Evolutionary conservation across 2,113 vertebrate species (phyloP).

Genomic region (Balaeniceps rex): DNA sequence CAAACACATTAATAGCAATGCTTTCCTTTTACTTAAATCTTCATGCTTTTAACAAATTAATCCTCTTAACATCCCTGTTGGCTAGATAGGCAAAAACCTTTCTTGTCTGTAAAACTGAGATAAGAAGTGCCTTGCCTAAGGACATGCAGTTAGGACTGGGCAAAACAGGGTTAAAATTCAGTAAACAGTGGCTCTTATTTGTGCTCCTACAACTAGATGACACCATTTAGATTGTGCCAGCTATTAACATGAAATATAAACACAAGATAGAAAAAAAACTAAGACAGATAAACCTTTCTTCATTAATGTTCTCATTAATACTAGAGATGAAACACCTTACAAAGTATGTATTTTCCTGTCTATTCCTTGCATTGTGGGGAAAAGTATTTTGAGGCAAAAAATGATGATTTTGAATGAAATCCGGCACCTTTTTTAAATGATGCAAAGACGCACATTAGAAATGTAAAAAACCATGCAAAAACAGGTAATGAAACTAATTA

Average conservation of each 20-base stretch:
- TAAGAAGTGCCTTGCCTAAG: neutral
- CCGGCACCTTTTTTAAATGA: neutral
- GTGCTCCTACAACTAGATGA: neutral
- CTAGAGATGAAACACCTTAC: neutral
- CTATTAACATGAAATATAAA: neutral
- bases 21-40: neutral
- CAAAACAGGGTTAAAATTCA: conserved; percentile 16
- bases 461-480: neutral
- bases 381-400: neutral
- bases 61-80: conserved; percentile 17
- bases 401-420: neutral
- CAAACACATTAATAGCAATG: neutral
- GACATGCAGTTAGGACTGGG: neutral
- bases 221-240: neutral
- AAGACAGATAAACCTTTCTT: neutral
- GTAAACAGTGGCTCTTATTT: neutral
- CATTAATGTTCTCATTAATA: neutral
- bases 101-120: conserved; percentile 17
- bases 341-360: neutral
- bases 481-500: neutral
- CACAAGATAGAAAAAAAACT: neutral
- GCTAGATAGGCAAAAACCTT: neutral
- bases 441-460: neutral
- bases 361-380: neutral
- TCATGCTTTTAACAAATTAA: conserved; percentile 25